A percentile compares a stretch with the other conserved stretches of the same genome.
Evolutionary conservation across 2,113 vertebrate genomes (phyloP).

Genomic region (Takifugu bimaculatus): DNA sequence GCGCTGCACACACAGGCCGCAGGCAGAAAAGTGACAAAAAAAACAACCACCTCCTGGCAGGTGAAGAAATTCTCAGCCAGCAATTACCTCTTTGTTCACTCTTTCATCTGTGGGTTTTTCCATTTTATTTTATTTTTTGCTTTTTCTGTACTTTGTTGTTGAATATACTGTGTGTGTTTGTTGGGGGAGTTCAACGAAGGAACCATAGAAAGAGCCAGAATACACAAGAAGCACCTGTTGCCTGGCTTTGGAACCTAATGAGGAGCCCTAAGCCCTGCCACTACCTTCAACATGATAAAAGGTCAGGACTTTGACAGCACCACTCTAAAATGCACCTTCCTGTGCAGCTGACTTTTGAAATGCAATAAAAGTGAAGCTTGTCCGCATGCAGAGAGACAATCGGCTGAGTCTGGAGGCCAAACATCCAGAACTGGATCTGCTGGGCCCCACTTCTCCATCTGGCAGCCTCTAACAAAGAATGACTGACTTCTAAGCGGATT

Average conservation of each 20-base stretch:
- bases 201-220: neutral
- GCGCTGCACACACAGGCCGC: neutral
- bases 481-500: constrained; percentile 15
- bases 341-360: neutral
- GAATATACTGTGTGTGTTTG: too few species aligned
- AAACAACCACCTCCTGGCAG: neutral
- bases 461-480: neutral
- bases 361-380: neutral
- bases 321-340: neutral
- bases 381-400: constrained; percentile 2
- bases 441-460: constrained; percentile 10
- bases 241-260: constrained; percentile 7
- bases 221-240: constrained; percentile 10
- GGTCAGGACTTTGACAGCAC: neutral
- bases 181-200: too few species aligned
- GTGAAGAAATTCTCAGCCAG: neutral
- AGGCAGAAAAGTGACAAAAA: neutral
- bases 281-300: too few species aligned
- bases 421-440: constrained; percentile 6
- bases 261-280: neutral
- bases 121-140: neutral
- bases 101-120: neutral
- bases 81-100: neutral
- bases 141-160: neutral
- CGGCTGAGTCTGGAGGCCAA: constrained; percentile 4